phyloP scores from a whole-genome alignment of 2,888 invertebrate species.

The Cryptocephalus moraei region DNA sequence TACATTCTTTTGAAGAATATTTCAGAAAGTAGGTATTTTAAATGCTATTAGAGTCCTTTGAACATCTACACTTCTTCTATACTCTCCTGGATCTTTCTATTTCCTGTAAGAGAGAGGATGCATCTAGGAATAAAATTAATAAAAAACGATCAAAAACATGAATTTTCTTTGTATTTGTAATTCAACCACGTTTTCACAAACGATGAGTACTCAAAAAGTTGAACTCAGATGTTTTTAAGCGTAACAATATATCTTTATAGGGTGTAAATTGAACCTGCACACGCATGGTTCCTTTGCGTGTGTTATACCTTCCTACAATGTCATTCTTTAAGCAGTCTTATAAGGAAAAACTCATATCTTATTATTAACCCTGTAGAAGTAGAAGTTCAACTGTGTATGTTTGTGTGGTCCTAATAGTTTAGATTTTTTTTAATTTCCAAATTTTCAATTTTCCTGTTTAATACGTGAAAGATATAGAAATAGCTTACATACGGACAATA shows the following conservation, averaged over 20 bases:
- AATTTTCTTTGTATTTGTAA: conserved; percentile 28
- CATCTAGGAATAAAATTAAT: too few species aligned
- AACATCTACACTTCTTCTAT: too few species aligned
- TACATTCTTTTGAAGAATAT: too few species aligned
- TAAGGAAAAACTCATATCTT: conserved; percentile 29
- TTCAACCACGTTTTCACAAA: conserved; percentile 34
- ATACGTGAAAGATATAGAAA: too few species aligned
- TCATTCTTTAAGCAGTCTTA: conserved; percentile 37
- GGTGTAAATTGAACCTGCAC: conserved; percentile 14
- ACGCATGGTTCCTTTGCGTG: conserved; percentile 14
- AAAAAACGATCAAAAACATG: conserved; percentile 27
- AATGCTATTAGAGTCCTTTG: too few species aligned
- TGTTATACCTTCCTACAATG: conserved; percentile 33
- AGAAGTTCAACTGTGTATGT: conserved; percentile 17
- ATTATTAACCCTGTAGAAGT: conserved; percentile 33
- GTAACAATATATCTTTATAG: conserved; percentile 27
- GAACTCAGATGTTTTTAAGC: conserved; percentile 35
- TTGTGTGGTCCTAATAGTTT: conserved; percentile 29
- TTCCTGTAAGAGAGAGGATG: too few species aligned
- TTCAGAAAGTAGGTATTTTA: too few species aligned
- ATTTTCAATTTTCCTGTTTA: too few species aligned
- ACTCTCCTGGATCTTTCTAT: too few species aligned
- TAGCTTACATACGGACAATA: too few species aligned
- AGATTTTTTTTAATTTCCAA: not conserved
- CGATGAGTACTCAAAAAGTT: conserved; percentile 35